A percentile compares a stretch with the other conserved stretches of the same genome.
Evolutionary conservation across 2,113 vertebrate species (phyloP).

Genomic region (Spea multiplicata): DNA sequence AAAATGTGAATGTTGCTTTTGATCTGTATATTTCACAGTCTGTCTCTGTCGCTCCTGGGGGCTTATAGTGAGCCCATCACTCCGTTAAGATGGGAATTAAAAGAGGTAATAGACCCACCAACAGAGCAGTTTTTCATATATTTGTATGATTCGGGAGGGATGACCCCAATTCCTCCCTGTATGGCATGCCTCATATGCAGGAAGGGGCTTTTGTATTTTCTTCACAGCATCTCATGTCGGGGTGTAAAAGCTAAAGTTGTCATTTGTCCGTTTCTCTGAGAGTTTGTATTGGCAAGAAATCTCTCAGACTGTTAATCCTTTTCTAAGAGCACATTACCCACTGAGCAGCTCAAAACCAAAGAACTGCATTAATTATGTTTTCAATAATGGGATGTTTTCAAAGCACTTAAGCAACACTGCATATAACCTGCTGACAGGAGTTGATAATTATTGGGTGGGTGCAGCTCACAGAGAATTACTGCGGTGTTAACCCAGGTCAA

Average conservation of each 20-base stretch:
- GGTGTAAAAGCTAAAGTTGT: not conserved
- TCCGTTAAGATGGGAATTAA: no score
- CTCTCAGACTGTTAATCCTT: slow-evolving; percentile 7
- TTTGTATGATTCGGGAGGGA: no score
- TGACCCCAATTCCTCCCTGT: no score
- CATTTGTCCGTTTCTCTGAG: slow-evolving; percentile 11
- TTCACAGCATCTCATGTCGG: no score
- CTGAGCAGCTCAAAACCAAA: slow-evolving; percentile 3
- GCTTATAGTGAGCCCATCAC: no score
- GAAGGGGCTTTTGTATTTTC: no score
- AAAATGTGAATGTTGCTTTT: no score
- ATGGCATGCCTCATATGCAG: no score
- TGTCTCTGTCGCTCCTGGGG: no score
- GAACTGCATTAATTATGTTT: not conserved
- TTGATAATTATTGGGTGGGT: not conserved
- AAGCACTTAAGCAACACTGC: not conserved
- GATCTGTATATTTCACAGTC: no score
- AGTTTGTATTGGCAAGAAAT: slow-evolving; percentile 6
- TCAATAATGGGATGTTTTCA: slow-evolving; percentile 1
- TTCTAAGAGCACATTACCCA: slow-evolving; percentile 13
- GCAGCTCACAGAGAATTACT: not conserved
- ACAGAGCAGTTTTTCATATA: no score
- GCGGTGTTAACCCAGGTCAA: not conserved
- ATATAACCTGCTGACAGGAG: not conserved
- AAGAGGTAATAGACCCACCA: no score